Conservation (phyloP, 2,113 vertebrate species). For the Oenanthe oenanthe region DNA sequence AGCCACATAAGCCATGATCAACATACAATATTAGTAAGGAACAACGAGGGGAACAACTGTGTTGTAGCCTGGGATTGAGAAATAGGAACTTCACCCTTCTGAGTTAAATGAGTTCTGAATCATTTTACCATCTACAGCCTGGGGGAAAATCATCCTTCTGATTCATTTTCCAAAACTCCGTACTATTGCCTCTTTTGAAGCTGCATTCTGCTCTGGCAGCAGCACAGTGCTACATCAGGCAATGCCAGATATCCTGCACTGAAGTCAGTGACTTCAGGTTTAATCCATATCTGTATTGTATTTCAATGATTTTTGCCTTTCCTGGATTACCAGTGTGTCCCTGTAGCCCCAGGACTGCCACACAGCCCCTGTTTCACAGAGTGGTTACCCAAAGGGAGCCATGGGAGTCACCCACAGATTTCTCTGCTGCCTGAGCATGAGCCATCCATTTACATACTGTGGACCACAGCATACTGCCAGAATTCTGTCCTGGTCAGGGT, state of each 20-base stretch:
- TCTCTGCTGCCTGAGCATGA: not conserved
- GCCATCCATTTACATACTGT: rapidly evolving
- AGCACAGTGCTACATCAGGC: not conserved
- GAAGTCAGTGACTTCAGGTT: not conserved
- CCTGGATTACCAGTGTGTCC: rapidly evolving
- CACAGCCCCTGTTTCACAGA: not conserved
- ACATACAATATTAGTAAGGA: not conserved
- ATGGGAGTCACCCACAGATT: not conserved
- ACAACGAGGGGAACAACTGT: not conserved
- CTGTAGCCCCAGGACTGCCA: not conserved
- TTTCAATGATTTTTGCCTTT: not conserved
- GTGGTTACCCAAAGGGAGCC: not conserved
- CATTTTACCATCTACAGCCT: slow-evolving; percentile 1
- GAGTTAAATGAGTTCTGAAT: slow-evolving; percentile 3
- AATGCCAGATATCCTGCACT: not conserved
- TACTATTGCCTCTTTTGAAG: not conserved
- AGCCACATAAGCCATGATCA: not conserved
- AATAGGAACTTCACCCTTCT: not conserved
- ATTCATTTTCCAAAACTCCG: not conserved
- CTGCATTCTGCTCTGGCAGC: not conserved
- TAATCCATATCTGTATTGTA: not conserved
- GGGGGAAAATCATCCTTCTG: slow-evolving; percentile 3
- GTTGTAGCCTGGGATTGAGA: not conserved
- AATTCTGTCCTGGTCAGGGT: rapidly evolving
- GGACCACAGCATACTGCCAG: rapidly evolving